Percentiles rank a stretch among this genome's conserved stretches.
Evolutionary conservation across 2,113 vertebrate species (phyloP).

Genomic region (Myanophis thanlyinensis): DNA sequence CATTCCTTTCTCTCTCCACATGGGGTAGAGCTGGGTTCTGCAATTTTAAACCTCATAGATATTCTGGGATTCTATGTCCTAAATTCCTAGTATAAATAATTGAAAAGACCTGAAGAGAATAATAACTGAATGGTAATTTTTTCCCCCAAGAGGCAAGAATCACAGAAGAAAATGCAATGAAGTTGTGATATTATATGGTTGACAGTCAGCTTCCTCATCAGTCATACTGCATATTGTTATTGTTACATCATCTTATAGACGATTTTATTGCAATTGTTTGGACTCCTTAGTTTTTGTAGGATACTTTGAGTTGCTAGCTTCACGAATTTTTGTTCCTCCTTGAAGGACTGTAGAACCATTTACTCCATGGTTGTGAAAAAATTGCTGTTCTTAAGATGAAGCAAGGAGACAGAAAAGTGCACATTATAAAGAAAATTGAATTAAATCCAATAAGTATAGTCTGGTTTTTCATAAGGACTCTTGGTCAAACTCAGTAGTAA

Average conservation of each 20-base stretch:
- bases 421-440: neutral
- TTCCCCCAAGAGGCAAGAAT: neutral
- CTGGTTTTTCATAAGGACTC: neutral
- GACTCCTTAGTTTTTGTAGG: neutral
- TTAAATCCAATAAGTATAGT: neutral
- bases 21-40: neutral
- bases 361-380: neutral
- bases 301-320: neutral
- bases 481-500: neutral
- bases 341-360: neutral
- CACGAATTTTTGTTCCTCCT: neutral
- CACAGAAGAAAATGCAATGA: neutral
- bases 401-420: neutral
- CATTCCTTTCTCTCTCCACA: neutral
- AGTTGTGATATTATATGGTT: neutral
- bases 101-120: neutral
- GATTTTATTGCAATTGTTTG: neutral
- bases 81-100: neutral
- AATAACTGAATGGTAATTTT: neutral
- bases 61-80: neutral
- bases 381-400: neutral
- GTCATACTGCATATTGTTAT: neutral
- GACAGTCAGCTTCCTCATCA: neutral
- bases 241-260: neutral
- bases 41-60: neutral